Percentiles rank a stretch among this genome's conserved stretches.
Conservation (phyloP, 2,888 invertebrate species). For the Synanthedon tipuliformis region DNA sequence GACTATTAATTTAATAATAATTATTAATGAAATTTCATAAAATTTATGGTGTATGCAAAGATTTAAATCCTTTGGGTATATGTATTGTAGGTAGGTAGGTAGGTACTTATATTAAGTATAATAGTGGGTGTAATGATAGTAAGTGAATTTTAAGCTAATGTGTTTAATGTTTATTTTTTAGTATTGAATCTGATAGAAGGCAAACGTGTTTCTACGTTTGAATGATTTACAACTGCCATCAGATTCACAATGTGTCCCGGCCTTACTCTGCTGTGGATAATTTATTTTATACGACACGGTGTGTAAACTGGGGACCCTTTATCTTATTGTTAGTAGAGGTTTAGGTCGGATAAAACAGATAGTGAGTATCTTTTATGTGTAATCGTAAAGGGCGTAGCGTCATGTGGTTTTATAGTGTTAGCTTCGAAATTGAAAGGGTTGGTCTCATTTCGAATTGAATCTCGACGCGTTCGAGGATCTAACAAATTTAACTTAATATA, state of each 20-base stretch:
- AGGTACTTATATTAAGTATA: too few relatives aligned
- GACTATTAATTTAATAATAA: too few relatives aligned
- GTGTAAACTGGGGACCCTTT: constrained; percentile 49
- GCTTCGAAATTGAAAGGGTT: constrained; percentile 1
- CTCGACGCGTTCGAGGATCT: neutral
- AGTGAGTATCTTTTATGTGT: constrained; percentile 54
- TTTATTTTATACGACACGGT: constrained; percentile 54
- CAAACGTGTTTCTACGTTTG: constrained; percentile 32
- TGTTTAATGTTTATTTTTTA: too few relatives aligned
- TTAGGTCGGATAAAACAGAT: constrained; percentile 60
- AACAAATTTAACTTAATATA: too few relatives aligned
- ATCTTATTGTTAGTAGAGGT: constrained; percentile 56
- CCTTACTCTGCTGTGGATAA: constrained; percentile 56
- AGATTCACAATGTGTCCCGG: constrained; percentile 41
- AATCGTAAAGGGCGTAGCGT: constrained; percentile 52
- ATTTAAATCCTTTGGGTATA: too few relatives aligned
- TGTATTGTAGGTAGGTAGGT: too few relatives aligned
- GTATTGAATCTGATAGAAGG: too few relatives aligned
- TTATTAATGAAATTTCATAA: too few relatives aligned
- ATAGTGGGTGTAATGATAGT: too few relatives aligned
- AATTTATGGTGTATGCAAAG: too few relatives aligned
- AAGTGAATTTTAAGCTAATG: too few relatives aligned
- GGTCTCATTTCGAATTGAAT: neutral
- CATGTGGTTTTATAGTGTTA: constrained; percentile 38
- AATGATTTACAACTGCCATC: constrained; percentile 51